phyloP scores from a whole-genome alignment of 2,113 vertebrate species.

The Panthera tigris region DNA sequence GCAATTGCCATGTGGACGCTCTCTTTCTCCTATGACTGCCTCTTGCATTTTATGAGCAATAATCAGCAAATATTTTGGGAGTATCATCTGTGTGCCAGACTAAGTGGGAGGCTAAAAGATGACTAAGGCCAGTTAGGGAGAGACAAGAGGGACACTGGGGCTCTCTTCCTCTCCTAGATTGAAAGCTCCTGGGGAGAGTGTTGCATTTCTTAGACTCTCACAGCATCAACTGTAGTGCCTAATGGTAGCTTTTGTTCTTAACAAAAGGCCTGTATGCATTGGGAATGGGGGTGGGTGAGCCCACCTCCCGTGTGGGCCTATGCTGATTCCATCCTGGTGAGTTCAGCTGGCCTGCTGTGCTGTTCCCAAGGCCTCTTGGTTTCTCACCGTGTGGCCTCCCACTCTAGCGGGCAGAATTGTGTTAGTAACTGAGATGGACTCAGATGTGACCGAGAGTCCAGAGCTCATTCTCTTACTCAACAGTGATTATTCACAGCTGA shows the following conservation, averaged over 20 bases:
- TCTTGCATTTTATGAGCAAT: not conserved
- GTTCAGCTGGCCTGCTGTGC: not conserved
- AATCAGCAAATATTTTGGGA: not conserved
- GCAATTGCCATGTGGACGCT: rapidly evolving
- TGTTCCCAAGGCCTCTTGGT: not conserved
- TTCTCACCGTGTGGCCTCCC: not conserved
- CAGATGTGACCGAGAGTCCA: not conserved
- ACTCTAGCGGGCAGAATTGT: not conserved
- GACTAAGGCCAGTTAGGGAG: not conserved
- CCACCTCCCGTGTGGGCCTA: rapidly evolving
- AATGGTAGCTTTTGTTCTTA: not conserved
- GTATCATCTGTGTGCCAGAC: not conserved
- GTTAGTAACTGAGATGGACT: not conserved
- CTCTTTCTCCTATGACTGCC: not conserved
- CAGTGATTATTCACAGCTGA: slow-evolving; percentile 22
- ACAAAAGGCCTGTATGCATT: not conserved
- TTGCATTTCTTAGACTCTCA: not conserved
- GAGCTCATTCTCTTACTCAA: slow-evolving; percentile 30
- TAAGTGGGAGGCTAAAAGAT: not conserved
- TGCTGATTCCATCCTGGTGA: no score
- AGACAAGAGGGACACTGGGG: not conserved
- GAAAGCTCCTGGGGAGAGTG: not conserved
- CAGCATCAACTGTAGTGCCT: not conserved
- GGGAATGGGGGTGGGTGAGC: not conserved
- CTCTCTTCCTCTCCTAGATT: not conserved